These are phyloP conservation scores for Myotis findleyi DNA, from an alignment of 2,797 vertebrate genomes.

Conservation along the genomic window DNA sequence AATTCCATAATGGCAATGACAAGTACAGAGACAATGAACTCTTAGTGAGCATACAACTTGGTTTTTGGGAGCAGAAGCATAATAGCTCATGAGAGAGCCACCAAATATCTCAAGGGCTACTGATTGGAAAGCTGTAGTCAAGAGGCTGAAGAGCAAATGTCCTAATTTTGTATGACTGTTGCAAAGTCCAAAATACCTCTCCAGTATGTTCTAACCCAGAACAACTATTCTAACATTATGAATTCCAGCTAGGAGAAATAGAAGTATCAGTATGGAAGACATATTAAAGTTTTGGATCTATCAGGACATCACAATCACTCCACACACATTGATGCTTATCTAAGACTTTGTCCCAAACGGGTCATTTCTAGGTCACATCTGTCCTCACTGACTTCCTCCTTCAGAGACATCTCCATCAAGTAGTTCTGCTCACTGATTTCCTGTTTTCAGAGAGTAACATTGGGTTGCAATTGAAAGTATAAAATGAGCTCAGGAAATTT, in stretches of 20 bases:
- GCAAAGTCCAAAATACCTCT: neutral
- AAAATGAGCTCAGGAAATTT: slow-evolving; percentile 50
- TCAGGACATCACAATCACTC: neutral
- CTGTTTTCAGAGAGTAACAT: slow-evolving; percentile 34
- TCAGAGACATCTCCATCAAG: neutral
- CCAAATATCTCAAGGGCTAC: neutral
- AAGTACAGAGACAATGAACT: neutral
- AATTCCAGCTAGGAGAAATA: neutral
- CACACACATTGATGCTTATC: neutral
- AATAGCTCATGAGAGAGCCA: neutral
- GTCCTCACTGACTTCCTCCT: slow-evolving; percentile 43
- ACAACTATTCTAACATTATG: neutral
- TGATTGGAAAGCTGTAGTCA: neutral
- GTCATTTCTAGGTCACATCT: slow-evolving; percentile 45
- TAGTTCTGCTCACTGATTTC: neutral
- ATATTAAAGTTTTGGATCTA: neutral
- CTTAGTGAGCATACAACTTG: neutral
- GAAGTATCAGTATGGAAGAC: neutral
- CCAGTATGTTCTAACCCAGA: neutral
- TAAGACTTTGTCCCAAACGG: slow-evolving; percentile 13
- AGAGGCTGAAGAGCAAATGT: neutral
- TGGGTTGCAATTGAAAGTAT: neutral
- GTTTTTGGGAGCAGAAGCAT: neutral
- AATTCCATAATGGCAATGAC: neutral
- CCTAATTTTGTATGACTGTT: neutral